These are phyloP conservation scores for Bombus confusus DNA, from an alignment of 1,140 invertebrate genomes.

Conservation along the genomic window DNA sequence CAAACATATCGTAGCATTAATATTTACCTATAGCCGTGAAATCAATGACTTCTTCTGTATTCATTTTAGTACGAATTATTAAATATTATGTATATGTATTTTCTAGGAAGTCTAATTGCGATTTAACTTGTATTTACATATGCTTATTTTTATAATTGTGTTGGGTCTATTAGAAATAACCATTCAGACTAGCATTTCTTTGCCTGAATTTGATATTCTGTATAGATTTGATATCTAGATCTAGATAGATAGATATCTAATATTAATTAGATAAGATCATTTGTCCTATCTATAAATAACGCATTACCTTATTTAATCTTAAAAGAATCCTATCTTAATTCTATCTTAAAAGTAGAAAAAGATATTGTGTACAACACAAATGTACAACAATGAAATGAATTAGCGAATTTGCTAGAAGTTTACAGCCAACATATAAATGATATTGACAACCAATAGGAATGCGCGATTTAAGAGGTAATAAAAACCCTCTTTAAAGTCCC, in stretches of 20 bases:
- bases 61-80: conserved; percentile 26
- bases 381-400: no score
- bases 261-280: no score
- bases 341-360: no score
- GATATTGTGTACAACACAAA: no score
- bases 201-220: no score
- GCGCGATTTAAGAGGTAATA: neutral
- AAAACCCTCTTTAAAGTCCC: neutral
- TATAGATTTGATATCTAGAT: no score
- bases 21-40: conserved; percentile 51
- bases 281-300: no score
- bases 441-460: neutral
- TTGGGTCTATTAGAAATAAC: neutral
- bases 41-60: conserved; percentile 25
- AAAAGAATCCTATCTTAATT: no score
- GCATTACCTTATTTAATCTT: no score
- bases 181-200: neutral
- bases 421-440: neutral
- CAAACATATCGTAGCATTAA: neutral
- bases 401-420: neutral
- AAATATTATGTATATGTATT: neutral
- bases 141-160: neutral
- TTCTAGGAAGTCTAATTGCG: neutral
- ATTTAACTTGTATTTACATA: neutral
- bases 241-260: no score